These are phyloP conservation scores for Augiades crinisus DNA, from an alignment of 2,888 invertebrate species.

Conservation along the genomic window DNA sequence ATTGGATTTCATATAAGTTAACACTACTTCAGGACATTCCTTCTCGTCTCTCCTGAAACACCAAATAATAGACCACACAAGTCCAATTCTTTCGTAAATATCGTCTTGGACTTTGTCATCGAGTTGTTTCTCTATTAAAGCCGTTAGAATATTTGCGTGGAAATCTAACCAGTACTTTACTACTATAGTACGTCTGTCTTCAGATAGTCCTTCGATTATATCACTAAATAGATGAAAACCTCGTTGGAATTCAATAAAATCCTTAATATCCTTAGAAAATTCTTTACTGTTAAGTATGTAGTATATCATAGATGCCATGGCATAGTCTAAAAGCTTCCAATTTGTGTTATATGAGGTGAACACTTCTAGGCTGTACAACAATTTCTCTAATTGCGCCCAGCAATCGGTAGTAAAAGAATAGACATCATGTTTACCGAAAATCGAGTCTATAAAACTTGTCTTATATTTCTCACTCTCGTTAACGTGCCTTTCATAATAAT, in stretches of 20 bases:
- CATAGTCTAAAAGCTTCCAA: background rate
- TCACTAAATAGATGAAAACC: background rate
- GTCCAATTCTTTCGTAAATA: background rate
- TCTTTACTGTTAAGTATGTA: slow-evolving; percentile 43
- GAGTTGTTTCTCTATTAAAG: background rate
- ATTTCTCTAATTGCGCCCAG: slow-evolving; percentile 50
- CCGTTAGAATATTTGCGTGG: background rate
- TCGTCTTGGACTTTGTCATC: slow-evolving; percentile 2
- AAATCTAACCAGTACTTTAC: background rate
- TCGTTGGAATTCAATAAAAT: slow-evolving; percentile 21
- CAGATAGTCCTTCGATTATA: slow-evolving; percentile 13
- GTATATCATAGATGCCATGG: slow-evolving; percentile 42
- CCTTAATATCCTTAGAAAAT: slow-evolving; percentile 37
- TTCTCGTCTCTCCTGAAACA: slow-evolving; percentile 3
- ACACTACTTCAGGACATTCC: slow-evolving; percentile 10
- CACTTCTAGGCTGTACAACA: slow-evolving; percentile 47
- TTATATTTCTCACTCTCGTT: slow-evolving; percentile 46
- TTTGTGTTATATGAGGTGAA: slow-evolving; percentile 33
- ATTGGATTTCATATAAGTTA: slow-evolving; percentile 14
- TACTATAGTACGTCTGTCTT: background rate
- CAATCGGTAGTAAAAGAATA: slow-evolving; percentile 47
- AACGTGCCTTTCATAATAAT: slow-evolving; percentile 52
- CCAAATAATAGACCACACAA: slow-evolving; percentile 3
- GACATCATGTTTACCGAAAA: slow-evolving; percentile 41
- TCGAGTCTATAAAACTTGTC: slow-evolving; percentile 42